Evolutionary conservation across 2,113 vertebrate genomes (phyloP), one percentile per base, ranked within the genome.

Genomic region (Polyodon spathula): DNA sequence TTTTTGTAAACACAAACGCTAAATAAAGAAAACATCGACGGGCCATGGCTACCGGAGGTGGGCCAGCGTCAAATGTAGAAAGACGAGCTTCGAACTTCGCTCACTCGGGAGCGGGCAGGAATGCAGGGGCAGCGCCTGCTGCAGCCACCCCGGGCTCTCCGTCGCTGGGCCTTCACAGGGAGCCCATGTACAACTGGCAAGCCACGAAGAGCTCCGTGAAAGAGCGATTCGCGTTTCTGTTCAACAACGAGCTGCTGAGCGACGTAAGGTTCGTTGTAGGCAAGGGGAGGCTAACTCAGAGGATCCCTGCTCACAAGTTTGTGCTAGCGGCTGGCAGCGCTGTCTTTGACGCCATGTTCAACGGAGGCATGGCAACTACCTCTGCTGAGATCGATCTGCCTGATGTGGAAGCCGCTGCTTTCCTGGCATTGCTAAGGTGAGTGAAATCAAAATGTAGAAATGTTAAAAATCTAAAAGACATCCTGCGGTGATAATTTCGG

Each of bases 291-390:
- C 78, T 77, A 74, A 84, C 73, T 76, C 92, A 93, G 83, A 89
- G 92, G 78, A 92, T 94, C 73, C 93, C 93, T 50, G 92, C 93
- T 1, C 93, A 95, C 62, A 92, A 88, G 51, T 95, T 95, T 80
- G 92, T 95, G 27, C 85, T 95, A 81, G 92, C 93, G 38, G 91
- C 90, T 1, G 93, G 93, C 72, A 96, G 93, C 65, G 93, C 92
- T 27, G 93, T 96, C 4, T 96, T 96, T 71, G 93, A 96, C 83
- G 93, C 93, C 75, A 95, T 94, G 93, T 96, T 96, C 66, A 94
- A 96, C 84, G 93, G 93, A 0, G 92, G 90, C 4, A 95, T 95
- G 93, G 93, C 93, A 67, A 95, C 92, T 14, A 93, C 90, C 48
- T 94, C 93, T 4, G 77, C 92, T 3, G 93, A 95, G 71, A 95